phyloP scores from a whole-genome alignment of 2,888 invertebrate genomes.

The Machimus rusticus region DNA sequence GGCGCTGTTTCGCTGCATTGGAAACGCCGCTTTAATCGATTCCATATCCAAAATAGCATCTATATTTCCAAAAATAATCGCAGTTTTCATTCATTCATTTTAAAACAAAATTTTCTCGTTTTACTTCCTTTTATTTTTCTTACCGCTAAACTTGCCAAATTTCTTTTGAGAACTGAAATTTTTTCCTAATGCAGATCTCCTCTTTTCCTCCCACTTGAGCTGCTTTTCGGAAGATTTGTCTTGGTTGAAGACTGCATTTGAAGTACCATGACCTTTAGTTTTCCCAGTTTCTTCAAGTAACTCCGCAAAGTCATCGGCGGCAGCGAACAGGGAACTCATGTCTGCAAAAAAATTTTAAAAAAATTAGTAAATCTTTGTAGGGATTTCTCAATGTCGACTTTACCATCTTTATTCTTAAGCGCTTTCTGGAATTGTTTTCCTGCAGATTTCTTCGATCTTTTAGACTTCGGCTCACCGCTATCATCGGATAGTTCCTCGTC shows the following conservation, averaged over 20 bases:
- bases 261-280: constrained; percentile 71
- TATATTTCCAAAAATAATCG: too few species aligned
- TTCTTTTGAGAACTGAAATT: neutral
- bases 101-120: neutral
- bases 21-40: too few species aligned
- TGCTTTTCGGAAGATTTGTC: constrained; percentile 83
- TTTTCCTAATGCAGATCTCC: constrained; percentile 60
- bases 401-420: constrained; percentile 58
- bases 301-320: constrained; percentile 88
- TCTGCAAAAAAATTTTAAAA: constrained; percentile 56
- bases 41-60: too few species aligned
- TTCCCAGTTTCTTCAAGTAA: constrained; percentile 84
- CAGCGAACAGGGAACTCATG: constrained; percentile 75
- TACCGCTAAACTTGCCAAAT: constrained; percentile 26
- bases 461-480: constrained; percentile 48
- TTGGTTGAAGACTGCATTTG: constrained; percentile 74
- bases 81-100: neutral
- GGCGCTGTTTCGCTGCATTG: too few species aligned
- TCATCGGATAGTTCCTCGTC: constrained; percentile 51
- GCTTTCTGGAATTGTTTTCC: constrained; percentile 57
- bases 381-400: neutral
- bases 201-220: constrained; percentile 81
- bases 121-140: constrained; percentile 16
- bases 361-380: neutral
- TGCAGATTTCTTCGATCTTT: constrained; percentile 45